A percentile compares a stretch with the other conserved stretches of the same genome.
Evolutionary conservation across 2,113 vertebrate species (phyloP).

Genomic region (Paradoxurus hermaphroditus): DNA sequence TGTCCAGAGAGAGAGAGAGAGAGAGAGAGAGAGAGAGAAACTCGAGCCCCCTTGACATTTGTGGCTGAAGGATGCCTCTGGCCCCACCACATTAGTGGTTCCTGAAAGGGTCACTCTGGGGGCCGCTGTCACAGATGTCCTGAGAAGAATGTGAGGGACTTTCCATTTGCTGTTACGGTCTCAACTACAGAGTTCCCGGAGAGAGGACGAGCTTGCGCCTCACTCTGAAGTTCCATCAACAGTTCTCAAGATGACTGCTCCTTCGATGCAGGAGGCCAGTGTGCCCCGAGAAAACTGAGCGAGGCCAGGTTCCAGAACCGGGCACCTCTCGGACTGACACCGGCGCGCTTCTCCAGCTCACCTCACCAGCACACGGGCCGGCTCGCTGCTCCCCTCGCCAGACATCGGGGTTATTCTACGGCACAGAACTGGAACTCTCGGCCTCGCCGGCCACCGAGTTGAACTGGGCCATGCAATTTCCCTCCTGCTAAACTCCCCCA

Average conservation of each 20-base stretch:
- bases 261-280: neutral
- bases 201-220: neutral
- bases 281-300: neutral
- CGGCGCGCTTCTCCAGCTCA: neutral
- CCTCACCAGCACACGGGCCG: neutral
- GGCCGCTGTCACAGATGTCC: neutral
- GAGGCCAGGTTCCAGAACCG: neutral
- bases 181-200: neutral
- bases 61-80: neutral
- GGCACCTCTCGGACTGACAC: neutral
- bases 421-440: neutral
- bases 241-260: neutral
- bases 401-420: neutral
- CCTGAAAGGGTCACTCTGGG: neutral
- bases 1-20: neutral
- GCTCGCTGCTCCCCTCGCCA: neutral
- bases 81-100: neutral
- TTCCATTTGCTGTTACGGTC: neutral
- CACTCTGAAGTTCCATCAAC: neutral
- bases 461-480: neutral
- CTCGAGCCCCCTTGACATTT: neutral
- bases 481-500: neutral
- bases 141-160: neutral
- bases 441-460: neutral
- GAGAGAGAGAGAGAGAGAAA: neutral